These are phyloP conservation scores for Neolamprologus multifasciatus DNA, from an alignment of 2,797 vertebrate species.

Conservation along the genomic window DNA sequence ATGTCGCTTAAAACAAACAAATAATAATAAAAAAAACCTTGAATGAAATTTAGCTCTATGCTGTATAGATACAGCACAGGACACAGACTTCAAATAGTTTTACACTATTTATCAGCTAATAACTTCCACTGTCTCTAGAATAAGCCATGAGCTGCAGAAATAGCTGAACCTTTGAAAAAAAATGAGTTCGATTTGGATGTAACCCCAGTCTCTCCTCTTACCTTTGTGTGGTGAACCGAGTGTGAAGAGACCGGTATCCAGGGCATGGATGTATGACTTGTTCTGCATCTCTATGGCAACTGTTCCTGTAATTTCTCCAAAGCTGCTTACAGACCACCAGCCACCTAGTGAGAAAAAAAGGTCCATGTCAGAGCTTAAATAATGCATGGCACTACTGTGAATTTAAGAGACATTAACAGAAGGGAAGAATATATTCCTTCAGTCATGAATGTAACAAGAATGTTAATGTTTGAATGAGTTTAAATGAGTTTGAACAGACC, in stretches of 20 bases:
- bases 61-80: not conserved
- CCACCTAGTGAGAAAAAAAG: conserved; percentile 74
- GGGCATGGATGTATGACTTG: conserved; percentile 87
- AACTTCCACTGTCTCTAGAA: not conserved
- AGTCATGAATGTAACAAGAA: not conserved
- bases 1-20: not conserved
- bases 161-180: not conserved
- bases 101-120: not conserved
- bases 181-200: not conserved
- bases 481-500: not conserved
- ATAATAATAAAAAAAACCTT: not conserved
- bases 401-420: not conserved
- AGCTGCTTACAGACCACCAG: conserved; percentile 86
- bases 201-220: conserved; percentile 30
- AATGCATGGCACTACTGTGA: not conserved
- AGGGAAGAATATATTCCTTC: not conserved
- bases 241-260: conserved; percentile 95
- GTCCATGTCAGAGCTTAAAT: not conserved
- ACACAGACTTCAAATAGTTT: not conserved
- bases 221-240: conserved; percentile 89
- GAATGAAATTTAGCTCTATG: not conserved
- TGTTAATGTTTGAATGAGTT: not conserved
- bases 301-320: conserved; percentile 87
- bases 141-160: not conserved
- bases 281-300: conserved; percentile 94